Evolutionary conservation across 2,888 invertebrate species (phyloP), one percentile per base, ranked within the genome.

Genomic region (Drosophila mimica): DNA sequence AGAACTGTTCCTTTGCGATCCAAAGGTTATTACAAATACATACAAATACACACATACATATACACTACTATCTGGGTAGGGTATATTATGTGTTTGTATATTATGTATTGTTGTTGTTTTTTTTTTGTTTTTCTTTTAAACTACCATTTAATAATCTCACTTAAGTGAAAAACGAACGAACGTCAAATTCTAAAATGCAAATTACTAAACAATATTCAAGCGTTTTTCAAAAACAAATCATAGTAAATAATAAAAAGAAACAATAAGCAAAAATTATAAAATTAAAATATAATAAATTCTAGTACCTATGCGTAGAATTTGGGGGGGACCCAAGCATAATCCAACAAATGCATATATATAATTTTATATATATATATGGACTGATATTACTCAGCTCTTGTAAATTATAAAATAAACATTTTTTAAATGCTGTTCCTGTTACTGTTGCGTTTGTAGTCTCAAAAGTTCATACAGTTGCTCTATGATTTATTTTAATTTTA

Each of bases 391-490:
- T 61, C 52, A 66, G 65, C 25, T 49, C 52, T 31, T 51, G 20
- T 67, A 76, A 82, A 76, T 76, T 80, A 87, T 76, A 83, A 81
- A 87, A 85, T 79, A 88, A 89, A 86, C 85, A 86, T 86, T 86
- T 86, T 85, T 76, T 87, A 87, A 88, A 88, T 88, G 87, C 87
- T 83, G 83, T 88, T 88, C 87, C 87, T 88, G 87, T 88, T 88
- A 88, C 78, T 88, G 87, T 88, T 88, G 90, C 87, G 87, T 88
- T 82, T 89, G 80, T 88, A 88, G 87, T 88, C 90, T 88, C 89
- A 90, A 88, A 83, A 86, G 77, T 80, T 78, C 56, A 82, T 87
- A 69, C 54, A 71, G 63, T 78, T 84, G 70, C 67, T 82, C 68
- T 64, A 46, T 67, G 43, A 49, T 68, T 68, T 25, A 34, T n/a